Percentiles rank a stretch among this genome's conserved stretches.
phyloP scores from a whole-genome alignment of 2,888 invertebrate genomes.

The Meandrusa payeni region DNA sequence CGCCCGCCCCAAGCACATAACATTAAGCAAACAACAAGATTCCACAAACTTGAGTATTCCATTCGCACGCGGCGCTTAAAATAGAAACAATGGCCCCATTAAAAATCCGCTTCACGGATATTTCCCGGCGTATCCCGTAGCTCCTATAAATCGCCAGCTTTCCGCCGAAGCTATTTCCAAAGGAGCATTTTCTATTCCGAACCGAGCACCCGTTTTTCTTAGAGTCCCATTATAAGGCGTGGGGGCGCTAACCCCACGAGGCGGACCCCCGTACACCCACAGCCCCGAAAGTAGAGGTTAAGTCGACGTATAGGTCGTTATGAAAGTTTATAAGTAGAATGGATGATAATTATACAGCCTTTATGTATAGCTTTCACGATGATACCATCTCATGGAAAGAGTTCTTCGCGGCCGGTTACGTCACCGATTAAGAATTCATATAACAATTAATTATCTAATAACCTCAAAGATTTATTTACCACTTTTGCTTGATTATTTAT shows the following conservation, averaged over 20 bases:
- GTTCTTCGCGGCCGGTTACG: constrained; percentile 36
- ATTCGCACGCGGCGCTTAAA: constrained; percentile 76
- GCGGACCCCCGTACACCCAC: constrained; percentile 39
- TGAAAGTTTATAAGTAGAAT: constrained; percentile 80
- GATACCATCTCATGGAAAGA: constrained; percentile 61
- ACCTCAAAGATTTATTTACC: too few species aligned
- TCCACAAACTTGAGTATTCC: constrained; percentile 68
- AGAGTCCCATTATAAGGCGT: constrained; percentile 74
- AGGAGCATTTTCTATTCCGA: constrained; percentile 80
- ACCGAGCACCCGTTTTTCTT: constrained; percentile 79
- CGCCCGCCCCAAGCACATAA: constrained; percentile 33
- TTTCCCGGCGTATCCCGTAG: constrained; percentile 77
- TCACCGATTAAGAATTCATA: too few species aligned
- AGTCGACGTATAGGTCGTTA: constrained; percentile 80
- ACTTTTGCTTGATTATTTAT: too few species aligned
- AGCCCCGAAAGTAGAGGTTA: constrained; percentile 73
- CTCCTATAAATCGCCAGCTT: constrained; percentile 77
- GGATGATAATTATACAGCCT: constrained; percentile 78
- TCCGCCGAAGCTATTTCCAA: constrained; percentile 79
- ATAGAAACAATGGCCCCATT: constrained; percentile 78
- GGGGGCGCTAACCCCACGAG: constrained; percentile 38
- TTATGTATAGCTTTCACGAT: constrained; percentile 71
- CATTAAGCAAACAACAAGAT: constrained; percentile 48
- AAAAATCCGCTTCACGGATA: constrained; percentile 79
- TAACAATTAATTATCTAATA: too few species aligned